Evolutionary conservation across 35 echinoderm and acorn worm species (phyloP).

Genomic region (Lytechinus pictus): DNA sequence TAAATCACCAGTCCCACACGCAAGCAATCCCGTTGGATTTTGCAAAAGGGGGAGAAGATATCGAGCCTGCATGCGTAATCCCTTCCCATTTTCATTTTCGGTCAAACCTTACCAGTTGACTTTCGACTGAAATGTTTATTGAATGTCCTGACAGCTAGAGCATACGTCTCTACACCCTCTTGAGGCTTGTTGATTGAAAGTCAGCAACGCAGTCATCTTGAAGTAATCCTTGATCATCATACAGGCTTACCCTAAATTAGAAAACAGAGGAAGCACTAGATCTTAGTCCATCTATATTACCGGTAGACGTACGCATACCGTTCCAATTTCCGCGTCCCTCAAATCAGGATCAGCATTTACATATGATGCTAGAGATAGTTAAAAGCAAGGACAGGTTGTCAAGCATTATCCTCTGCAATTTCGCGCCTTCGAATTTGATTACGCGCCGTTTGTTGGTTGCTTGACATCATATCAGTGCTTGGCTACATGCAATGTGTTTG

Average conservation of each 20-base stretch:
- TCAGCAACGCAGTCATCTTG: not conserved
- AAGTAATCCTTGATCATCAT: not conserved
- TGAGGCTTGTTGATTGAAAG: not conserved
- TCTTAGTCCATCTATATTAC: not conserved
- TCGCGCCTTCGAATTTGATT: slow-evolving; percentile 32
- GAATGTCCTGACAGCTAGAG: not conserved
- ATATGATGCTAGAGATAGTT: not conserved
- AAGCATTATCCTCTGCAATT: not conserved
- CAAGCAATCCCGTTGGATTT: not conserved
- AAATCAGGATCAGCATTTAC: not conserved
- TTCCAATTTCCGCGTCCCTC: not conserved
- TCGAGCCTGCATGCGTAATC: not conserved
- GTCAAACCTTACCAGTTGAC: not conserved
- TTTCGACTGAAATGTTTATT: slow-evolving; percentile 13
- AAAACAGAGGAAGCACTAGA: not conserved
- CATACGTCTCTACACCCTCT: not conserved
- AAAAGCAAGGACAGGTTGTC: slow-evolving; percentile 1
- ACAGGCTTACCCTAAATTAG: slow-evolving; percentile 1
- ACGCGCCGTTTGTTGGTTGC: not conserved
- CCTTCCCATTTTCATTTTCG: not conserved
- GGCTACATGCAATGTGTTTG: not conserved
- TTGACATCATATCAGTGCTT: not conserved
- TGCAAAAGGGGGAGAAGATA: not conserved
- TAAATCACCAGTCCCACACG: slow-evolving; percentile 21
- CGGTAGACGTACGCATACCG: not conserved